phyloP scores from a whole-genome alignment of 2,797 vertebrate species.

The Melanotaenia parkinsoni region DNA sequence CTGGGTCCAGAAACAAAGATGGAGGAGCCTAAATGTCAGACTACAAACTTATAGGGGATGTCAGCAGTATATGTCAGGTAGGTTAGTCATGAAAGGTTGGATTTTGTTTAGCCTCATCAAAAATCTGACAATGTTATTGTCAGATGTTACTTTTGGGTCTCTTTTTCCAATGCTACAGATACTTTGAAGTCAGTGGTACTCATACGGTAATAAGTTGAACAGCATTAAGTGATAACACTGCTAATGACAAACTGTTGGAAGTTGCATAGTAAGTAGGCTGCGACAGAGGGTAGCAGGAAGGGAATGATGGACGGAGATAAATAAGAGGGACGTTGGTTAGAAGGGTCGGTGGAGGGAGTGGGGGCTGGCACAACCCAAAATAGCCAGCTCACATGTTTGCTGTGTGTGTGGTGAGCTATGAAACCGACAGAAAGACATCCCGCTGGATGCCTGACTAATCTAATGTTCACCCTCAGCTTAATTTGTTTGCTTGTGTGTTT shows the following conservation, averaged over 20 bases:
- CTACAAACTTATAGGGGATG: neutral
- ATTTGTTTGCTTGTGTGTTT: constrained; percentile 30
- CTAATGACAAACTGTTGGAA: constrained; percentile 32
- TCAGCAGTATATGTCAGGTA: neutral
- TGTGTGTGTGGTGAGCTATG: constrained; percentile 64
- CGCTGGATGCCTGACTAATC: constrained; percentile 64
- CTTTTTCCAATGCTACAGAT: neutral
- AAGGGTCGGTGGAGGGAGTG: constrained; percentile 25
- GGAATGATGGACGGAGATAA: constrained; percentile 70
- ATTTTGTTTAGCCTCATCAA: neutral
- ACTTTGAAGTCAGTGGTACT: neutral
- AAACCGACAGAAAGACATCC: constrained; percentile 52
- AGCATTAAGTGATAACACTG: neutral
- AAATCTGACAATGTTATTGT: neutral
- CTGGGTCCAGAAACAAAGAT: neutral
- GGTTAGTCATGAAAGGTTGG: neutral
- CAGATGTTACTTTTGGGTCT: neutral
- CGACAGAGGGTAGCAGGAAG: constrained; percentile 60
- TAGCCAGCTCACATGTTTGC: constrained; percentile 82
- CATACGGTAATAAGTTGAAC: neutral
- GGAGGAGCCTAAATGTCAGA: neutral
- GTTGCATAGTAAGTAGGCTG: constrained; percentile 40
- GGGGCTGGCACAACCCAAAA: constrained; percentile 72
- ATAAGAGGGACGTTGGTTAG: constrained; percentile 68
- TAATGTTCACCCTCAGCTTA: constrained; percentile 59